Conservation (phyloP, 2,797 vertebrate genomes). For the Cossypha niveicapilla region DNA sequence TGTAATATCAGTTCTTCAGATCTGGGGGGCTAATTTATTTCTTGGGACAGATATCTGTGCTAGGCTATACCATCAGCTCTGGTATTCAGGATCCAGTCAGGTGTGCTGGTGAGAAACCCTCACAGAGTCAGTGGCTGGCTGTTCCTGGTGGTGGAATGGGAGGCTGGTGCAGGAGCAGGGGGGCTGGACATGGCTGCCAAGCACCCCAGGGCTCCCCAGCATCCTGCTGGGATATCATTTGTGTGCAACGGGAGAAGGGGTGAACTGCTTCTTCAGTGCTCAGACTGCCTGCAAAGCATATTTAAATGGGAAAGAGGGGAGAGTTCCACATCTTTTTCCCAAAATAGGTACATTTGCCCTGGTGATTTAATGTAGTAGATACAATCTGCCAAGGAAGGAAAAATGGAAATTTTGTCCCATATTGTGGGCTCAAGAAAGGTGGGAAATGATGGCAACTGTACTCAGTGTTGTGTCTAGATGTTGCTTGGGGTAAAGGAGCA, state of each 20-base stretch:
- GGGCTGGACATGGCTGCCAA: accelerated
- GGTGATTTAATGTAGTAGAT: not conserved
- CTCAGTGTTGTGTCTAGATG: too few relatives aligned
- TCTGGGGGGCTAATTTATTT: conserved; percentile 6
- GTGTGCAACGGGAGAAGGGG: not conserved
- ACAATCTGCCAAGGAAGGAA: not conserved
- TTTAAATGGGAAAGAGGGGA: not conserved
- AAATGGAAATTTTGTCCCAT: not conserved
- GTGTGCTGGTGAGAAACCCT: not conserved
- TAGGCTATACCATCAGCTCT: not conserved
- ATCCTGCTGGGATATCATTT: not conserved
- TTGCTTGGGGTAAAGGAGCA: too few relatives aligned
- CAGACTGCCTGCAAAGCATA: not conserved
- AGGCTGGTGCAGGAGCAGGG: accelerated
- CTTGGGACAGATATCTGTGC: not conserved
- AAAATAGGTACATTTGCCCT: not conserved
- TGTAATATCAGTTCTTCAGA: not conserved
- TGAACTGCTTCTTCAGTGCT: not conserved
- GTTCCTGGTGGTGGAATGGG: not conserved
- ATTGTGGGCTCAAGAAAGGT: not conserved
- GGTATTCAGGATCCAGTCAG: accelerated
- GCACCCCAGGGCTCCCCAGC: accelerated
- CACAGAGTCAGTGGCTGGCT: not conserved
- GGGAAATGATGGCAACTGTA: not conserved
- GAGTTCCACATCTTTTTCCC: not conserved